Conservation (phyloP, 1,140 invertebrate species). For the Matsumurasca onukii region DNA sequence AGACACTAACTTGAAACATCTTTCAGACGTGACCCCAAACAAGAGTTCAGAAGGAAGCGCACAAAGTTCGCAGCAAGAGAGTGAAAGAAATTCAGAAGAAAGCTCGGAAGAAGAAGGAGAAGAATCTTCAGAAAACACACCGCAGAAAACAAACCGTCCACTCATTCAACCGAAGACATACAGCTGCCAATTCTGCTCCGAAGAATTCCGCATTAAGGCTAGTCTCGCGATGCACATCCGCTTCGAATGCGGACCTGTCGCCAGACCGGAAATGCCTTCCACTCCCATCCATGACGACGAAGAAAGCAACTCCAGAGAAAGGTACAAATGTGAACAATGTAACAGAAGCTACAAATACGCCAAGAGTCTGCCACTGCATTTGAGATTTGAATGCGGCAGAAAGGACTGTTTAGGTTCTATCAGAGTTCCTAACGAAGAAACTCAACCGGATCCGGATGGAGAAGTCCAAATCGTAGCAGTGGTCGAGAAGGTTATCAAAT, state of each 20-base stretch:
- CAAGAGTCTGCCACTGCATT: constrained; percentile 3
- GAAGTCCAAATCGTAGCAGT: background rate
- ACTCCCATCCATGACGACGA: background rate
- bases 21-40: no score
- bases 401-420: constrained; percentile 11
- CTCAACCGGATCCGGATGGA: background rate
- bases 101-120: no score
- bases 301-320: background rate
- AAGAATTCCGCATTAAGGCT: background rate
- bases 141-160: no score
- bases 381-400: constrained; percentile 4
- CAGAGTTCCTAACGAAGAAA: background rate
- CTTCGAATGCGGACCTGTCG: background rate
- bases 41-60: no score
- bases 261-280: background rate
- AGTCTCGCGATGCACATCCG: background rate
- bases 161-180: no score
- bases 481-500: no score
- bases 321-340: background rate
- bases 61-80: no score
- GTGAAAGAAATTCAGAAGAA: no score
- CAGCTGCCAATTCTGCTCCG: background rate
- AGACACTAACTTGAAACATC: no score
- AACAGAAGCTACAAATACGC: background rate
- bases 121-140: no score